Percentiles rank a stretch among this genome's conserved stretches.
These are phyloP conservation scores for Acanthopagrus latus DNA, from an alignment of 2,797 vertebrate species.

Conservation along the genomic window DNA sequence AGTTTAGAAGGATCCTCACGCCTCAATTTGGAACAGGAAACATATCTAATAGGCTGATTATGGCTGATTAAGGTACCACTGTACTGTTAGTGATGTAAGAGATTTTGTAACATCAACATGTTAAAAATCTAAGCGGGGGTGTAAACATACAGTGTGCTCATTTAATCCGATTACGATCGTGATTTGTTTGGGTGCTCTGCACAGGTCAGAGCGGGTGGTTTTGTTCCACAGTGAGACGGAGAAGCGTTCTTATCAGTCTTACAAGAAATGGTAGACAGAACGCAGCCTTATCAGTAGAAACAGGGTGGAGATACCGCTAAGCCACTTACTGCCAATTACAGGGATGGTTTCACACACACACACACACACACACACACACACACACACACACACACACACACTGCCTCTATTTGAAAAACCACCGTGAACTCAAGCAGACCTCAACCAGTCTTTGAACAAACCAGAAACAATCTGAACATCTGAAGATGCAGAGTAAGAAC, in stretches of 20 bases:
- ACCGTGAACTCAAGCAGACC: conserved; percentile 47
- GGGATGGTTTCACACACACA: conserved; percentile 29
- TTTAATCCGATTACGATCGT: background rate
- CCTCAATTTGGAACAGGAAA: background rate
- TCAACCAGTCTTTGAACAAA: conserved; percentile 23
- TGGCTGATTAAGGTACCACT: background rate
- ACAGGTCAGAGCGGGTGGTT: background rate
- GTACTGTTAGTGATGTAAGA: background rate
- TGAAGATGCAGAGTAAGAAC: background rate
- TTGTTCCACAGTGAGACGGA: conserved; percentile 9
- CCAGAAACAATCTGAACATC: conserved; percentile 8
- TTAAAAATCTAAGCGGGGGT: background rate
- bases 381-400: background rate
- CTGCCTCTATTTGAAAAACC: conserved; percentile 15
- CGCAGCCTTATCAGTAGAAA: conserved; percentile 59
- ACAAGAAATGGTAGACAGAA: conserved; percentile 44
- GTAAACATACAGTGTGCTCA: background rate
- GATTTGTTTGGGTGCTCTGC: background rate
- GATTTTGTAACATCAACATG: background rate
- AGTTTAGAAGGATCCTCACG: background rate
- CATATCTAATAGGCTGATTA: background rate
- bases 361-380: background rate
- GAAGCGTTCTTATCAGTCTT: conserved; percentile 44
- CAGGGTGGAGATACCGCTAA: conserved; percentile 61
- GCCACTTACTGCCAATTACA: conserved; percentile 69